Base-by-base conservation (phyloP, 2,113 vertebrate genomes). In the Toxotes jaculatrix region DNA sequence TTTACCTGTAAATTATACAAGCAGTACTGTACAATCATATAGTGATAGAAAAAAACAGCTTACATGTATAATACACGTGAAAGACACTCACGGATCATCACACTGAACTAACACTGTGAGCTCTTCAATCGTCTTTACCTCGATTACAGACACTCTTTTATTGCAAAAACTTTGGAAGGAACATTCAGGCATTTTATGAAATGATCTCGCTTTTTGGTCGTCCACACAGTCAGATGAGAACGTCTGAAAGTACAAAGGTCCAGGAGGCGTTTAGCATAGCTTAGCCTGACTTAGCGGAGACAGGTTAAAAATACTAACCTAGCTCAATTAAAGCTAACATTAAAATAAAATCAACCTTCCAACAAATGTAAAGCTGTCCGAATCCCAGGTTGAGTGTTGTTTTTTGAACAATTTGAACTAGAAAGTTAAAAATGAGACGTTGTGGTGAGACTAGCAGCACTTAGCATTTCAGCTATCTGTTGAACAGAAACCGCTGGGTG, bases 11-110 rank as follows among this genome's bases (percentile, higher is more conserved):
- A 95, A 94, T 96, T 96, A 96, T 96, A 97, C 96, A 97, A 97
- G 97, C 97, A 94, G 96, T 69, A 95, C 96, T 95, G 96, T 97
- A 97, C 97, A 97, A 91, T 96, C 90, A 93, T 95, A 96, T 93
- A 95, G 96, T 96, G 95, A 94, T 96, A 96, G 91, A 96, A 97
- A 95, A 96, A 53, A 80, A 89, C 82, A 36, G 76, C 75, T 74
- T 85, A 85, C 73, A 87, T 87, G 65, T 89, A 74, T 87, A 71
- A 7, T 90, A 92, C 88, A 90, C 36, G 85, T 89, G 89, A 89
- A 89, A 90, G 82, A 94, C 89, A 87, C 92, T 87, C 91, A 92
- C 90, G 83, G 93, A 93, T 86, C 92, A 67, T 84, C 38, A 79
- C 75, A 53, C 47, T 53, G 61, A 87, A 85, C 65, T 57, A 65